Evolutionary conservation across 2,113 vertebrate genomes (phyloP).

Genomic region (Reinhardtius hippoglossoides): DNA sequence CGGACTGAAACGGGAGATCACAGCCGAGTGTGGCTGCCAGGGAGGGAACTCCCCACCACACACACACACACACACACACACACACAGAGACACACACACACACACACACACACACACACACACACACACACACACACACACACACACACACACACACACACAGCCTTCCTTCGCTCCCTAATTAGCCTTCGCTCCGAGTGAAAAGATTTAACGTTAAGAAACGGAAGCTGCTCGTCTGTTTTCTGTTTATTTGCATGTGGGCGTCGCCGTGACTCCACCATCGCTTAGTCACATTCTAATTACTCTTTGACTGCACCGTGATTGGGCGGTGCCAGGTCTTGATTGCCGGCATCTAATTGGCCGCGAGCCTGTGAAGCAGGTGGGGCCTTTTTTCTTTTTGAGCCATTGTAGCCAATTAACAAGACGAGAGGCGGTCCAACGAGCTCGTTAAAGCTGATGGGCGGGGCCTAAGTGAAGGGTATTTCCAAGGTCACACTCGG

Average conservation of each 20-base stretch:
- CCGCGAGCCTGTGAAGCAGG: neutral
- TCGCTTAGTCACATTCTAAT: constrained; percentile 20
- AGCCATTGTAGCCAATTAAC: constrained; percentile 14
- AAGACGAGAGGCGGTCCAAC: neutral
- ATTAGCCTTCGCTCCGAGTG: constrained; percentile 27
- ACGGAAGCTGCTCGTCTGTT: neutral
- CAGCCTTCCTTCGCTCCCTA: constrained; percentile 15
- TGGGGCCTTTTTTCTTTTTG: neutral
- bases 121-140: constrained; percentile 15
- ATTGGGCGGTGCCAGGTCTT: neutral
- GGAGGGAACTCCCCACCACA: constrained; percentile 35
- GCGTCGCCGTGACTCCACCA: neutral
- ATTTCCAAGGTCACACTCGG: constrained; percentile 36
- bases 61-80: constrained; percentile 11
- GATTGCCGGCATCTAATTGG: neutral
- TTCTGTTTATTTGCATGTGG: neutral
- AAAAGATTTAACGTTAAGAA: constrained; percentile 9
- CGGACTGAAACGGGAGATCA: constrained; percentile 49
- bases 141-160: neutral
- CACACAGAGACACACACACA: constrained; percentile 13
- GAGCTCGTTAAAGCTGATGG: constrained; percentile 9
- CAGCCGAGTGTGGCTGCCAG: constrained; percentile 21
- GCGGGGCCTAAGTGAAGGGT: neutral
- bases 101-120: constrained; percentile 20
- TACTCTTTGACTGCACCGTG: neutral